A percentile compares a stretch with the other conserved stretches of the same genome.
Conservation (phyloP, 2,113 vertebrate species). For the Elgaria multicarinata region DNA sequence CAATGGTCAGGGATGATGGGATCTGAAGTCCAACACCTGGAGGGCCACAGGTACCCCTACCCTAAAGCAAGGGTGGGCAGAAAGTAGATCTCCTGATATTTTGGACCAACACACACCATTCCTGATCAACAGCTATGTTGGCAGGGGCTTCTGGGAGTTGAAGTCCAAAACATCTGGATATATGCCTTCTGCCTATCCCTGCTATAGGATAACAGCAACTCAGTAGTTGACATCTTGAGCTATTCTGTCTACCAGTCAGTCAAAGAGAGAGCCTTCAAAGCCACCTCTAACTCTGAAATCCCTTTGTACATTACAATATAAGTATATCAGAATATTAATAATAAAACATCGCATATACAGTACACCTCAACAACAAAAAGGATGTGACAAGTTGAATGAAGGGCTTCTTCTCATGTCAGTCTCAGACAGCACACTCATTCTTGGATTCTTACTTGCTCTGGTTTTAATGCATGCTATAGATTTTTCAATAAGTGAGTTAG, state of each 20-base stretch:
- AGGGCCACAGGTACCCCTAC: background rate
- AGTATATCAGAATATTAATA: background rate
- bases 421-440: slow-evolving; percentile 32
- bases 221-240: background rate
- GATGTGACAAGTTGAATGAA: background rate
- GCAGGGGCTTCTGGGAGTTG: no score
- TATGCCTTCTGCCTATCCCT: no score
- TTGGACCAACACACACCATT: no score
- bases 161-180: no score
- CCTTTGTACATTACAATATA: background rate
- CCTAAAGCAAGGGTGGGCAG: no score
- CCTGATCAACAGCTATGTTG: no score
- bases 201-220: background rate
- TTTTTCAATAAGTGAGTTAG: slow-evolving; percentile 70
- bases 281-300: rapidly evolving
- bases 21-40: background rate
- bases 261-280: background rate
- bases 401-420: slow-evolving; percentile 26
- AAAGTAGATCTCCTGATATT: no score
- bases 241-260: background rate
- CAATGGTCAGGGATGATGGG: background rate
- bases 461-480: slow-evolving; percentile 58
- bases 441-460: slow-evolving; percentile 53
- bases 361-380: background rate
- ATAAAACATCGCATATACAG: background rate